A percentile compares a stretch with the other conserved stretches of the same genome.
Conservation (phyloP, 2,113 vertebrate species). For the Salvator merianae region DNA sequence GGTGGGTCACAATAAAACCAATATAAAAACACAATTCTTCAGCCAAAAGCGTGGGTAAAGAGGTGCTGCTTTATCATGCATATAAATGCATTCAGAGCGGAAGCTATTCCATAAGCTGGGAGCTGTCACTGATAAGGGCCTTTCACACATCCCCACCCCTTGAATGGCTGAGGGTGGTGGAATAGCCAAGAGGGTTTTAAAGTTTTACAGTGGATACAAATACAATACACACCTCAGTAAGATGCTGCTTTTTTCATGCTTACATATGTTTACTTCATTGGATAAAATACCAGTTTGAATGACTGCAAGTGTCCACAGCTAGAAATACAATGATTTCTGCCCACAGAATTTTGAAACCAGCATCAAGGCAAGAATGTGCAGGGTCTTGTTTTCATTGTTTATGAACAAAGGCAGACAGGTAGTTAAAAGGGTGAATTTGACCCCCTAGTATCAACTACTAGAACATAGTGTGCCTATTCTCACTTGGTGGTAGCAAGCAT, state of each 20-base stretch:
- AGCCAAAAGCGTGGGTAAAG: no score
- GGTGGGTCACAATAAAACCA: no score
- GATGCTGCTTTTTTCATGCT: no score
- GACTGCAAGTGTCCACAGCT: neutral
- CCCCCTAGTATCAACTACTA: neutral
- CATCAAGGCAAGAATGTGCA: neutral
- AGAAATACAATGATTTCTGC: neutral
- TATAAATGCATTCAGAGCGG: no score
- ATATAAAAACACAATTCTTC: no score
- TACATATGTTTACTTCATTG: fast-evolving
- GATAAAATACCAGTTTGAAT: neutral
- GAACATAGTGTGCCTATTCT: neutral
- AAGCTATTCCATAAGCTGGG: no score
- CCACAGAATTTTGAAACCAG: neutral
- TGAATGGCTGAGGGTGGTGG: no score
- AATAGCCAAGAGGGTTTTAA: neutral
- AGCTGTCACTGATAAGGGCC: no score
- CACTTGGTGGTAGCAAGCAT: no score
- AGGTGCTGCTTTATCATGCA: no score
- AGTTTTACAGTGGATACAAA: neutral
- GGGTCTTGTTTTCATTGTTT: neutral
- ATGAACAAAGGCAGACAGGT: neutral
- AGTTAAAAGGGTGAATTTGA: neutral
- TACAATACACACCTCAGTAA: neutral
- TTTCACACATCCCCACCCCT: no score